A percentile compares a stretch with the other conserved stretches of the same genome.
Conservation (phyloP, 1,140 invertebrate species). For the Drosophila micromelanica region DNA sequence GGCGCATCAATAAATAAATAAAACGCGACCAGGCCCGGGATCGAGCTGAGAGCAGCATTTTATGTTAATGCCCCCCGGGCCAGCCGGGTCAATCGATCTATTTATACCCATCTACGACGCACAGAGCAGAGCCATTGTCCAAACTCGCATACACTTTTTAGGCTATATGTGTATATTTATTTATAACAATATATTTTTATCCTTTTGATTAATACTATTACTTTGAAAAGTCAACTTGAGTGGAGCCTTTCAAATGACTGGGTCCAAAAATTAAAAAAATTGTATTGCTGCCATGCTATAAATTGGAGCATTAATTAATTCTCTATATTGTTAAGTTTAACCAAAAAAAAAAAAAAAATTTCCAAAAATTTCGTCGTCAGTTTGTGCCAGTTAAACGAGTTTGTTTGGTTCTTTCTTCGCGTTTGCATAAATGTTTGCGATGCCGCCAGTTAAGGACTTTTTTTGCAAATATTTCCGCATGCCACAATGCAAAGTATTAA, state of each 20-base stretch:
- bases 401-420: constrained; percentile 68
- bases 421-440: constrained; percentile 70
- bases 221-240: constrained; percentile 9
- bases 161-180: not conserved
- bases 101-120: constrained; percentile 38
- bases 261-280: constrained; percentile 30
- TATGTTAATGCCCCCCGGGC: constrained; percentile 62
- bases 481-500: constrained; percentile 39
- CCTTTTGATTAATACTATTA: constrained; percentile 49
- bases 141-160: not conserved
- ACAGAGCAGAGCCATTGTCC: not conserved
- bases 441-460: constrained; percentile 47
- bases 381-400: constrained; percentile 48
- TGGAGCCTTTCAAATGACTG: constrained; percentile 53
- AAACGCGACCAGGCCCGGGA: constrained; percentile 47
- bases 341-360: constrained; percentile 49
- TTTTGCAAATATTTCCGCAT: constrained; percentile 67
- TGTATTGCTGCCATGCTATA: constrained; percentile 59
- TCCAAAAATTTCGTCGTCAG: constrained; percentile 39
- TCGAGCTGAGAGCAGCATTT: constrained; percentile 48
- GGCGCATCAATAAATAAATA: constrained; percentile 75
- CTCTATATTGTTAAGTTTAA: constrained; percentile 63
- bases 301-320: constrained; percentile 73
- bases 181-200: not conserved
- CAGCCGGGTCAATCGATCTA: constrained; percentile 61